Percentiles rank a stretch among this genome's conserved stretches.
Conservation (phyloP, 2,888 invertebrate genomes). For the Dysmachus trigonus region DNA sequence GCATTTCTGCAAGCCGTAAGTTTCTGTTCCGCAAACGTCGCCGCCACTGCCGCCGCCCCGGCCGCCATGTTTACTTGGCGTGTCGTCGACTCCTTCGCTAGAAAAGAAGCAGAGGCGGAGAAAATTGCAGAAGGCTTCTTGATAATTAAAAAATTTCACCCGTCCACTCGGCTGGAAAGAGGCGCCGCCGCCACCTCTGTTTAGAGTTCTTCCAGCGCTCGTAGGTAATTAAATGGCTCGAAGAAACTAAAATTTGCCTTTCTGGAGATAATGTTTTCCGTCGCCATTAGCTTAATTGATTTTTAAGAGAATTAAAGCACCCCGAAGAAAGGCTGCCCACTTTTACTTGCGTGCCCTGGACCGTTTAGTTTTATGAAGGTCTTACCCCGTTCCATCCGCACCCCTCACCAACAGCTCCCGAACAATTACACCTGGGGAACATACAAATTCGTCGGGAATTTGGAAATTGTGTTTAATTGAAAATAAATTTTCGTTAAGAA, state of each 20-base stretch:
- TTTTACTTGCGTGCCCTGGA: not conserved
- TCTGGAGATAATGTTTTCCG: slow-evolving; percentile 44
- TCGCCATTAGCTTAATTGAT: slow-evolving; percentile 49
- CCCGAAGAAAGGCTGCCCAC: not conserved
- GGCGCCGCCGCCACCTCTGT: no score
- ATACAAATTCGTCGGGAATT: not conserved
- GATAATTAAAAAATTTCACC: slow-evolving; percentile 26
- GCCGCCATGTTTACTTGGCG: not conserved
- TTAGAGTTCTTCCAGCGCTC: slow-evolving; percentile 10
- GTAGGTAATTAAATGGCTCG: slow-evolving; percentile 46
- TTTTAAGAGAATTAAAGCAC: slow-evolving; percentile 45
- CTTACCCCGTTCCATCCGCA: not conserved
- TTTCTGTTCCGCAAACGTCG: no score
- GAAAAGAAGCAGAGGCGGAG: not conserved
- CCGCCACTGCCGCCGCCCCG: no score
- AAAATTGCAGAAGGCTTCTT: slow-evolving; percentile 22
- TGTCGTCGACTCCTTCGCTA: not conserved
- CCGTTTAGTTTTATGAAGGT: slow-evolving; percentile 9
- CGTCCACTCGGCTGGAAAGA: not conserved
- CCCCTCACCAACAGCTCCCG: not conserved
- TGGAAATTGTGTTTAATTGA: slow-evolving; percentile 7
- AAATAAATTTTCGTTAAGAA: slow-evolving; percentile 10
- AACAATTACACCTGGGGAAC: slow-evolving; percentile 20
- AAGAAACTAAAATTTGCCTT: slow-evolving; percentile 45
- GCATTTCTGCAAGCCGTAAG: not conserved